Evolutionary conservation across 2,797 vertebrate genomes (phyloP).

Genomic region (Crocodylus rhombifer): DNA sequence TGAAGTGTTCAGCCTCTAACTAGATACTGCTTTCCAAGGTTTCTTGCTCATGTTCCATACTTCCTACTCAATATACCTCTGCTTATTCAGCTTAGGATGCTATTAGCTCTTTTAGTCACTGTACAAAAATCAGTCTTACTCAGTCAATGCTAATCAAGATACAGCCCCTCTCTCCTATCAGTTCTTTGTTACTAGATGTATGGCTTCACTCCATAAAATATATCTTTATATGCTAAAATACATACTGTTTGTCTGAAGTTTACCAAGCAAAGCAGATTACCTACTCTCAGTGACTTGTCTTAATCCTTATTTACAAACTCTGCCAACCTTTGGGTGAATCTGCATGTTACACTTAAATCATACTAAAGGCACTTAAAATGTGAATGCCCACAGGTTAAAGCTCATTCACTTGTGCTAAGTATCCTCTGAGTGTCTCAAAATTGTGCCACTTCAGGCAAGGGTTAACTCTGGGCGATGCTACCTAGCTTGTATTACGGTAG

Average conservation of each 20-base stretch:
- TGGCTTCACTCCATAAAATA: background rate
- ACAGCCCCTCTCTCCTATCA: background rate
- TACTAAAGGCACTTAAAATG: no score
- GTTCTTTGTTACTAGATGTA: background rate
- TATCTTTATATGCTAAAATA: background rate
- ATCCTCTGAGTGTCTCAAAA: no score
- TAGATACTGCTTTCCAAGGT: background rate
- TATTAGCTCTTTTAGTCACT: background rate
- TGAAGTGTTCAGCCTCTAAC: background rate
- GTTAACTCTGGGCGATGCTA: no score
- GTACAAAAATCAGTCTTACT: background rate
- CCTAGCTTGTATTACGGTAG: no score
- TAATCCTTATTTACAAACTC: background rate
- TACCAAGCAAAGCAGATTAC: background rate
- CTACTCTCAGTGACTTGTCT: background rate
- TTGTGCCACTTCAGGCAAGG: no score
- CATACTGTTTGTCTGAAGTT: background rate
- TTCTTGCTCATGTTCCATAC: background rate
- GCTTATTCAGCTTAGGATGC: background rate
- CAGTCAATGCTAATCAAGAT: background rate
- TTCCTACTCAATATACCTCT: background rate
- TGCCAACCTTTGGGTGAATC: background rate
- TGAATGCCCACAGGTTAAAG: no score
- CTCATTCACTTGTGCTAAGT: no score
- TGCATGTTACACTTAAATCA: no score